Conservation (phyloP, 2,113 vertebrate species). For the Kobus ellipsiprymnus region DNA sequence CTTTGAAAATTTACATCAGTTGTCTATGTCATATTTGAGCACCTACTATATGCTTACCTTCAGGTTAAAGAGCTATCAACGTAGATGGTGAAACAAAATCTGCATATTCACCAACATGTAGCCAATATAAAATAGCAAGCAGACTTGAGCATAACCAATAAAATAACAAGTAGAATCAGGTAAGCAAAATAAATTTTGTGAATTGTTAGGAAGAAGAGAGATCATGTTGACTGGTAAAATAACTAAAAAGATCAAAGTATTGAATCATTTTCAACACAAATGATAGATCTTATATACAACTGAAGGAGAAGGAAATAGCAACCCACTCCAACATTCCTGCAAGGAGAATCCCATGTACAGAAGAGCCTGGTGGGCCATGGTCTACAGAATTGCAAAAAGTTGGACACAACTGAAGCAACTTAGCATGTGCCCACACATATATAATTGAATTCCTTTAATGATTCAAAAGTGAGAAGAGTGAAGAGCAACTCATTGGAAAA, state of each 20-base stretch:
- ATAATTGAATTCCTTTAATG: neutral
- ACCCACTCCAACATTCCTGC: neutral
- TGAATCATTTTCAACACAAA: neutral
- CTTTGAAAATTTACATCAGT: neutral
- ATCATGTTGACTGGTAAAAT: neutral
- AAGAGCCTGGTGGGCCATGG: neutral
- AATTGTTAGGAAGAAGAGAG: neutral
- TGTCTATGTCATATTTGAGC: neutral
- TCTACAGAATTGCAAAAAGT: neutral
- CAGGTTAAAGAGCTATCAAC: neutral
- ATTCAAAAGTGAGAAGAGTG: neutral
- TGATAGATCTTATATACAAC: neutral
- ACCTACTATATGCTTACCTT: neutral
- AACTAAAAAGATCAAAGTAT: neutral
- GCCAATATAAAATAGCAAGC: neutral
- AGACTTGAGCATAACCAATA: neutral
- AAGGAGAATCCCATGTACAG: neutral
- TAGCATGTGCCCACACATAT: neutral
- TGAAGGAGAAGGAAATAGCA: neutral
- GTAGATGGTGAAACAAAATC: neutral
- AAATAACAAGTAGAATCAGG: neutral
- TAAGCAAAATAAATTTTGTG: neutral
- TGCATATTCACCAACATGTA: neutral
- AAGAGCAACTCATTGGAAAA: neutral
- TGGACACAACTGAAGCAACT: fast-evolving